Conservation (phyloP, 2,113 vertebrate genomes). For the Halcyon malimbica region DNA sequence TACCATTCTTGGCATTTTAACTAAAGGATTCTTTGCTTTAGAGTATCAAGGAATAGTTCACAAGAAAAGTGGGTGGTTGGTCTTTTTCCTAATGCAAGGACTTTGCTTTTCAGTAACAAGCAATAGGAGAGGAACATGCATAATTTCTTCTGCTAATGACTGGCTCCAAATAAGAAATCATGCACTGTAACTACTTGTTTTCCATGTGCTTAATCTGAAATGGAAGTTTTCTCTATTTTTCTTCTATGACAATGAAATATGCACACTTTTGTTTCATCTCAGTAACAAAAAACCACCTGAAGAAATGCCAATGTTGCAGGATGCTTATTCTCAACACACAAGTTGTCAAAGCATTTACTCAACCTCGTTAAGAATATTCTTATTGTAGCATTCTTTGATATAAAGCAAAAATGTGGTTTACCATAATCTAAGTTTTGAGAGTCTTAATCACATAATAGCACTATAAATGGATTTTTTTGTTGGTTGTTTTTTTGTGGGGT, state of each 20-base stretch:
- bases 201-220: neutral
- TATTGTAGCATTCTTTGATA: neutral
- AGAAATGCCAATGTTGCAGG: neutral
- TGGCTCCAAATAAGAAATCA: neutral
- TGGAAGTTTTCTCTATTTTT: neutral
- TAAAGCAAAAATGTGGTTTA: neutral
- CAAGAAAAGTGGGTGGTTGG: neutral
- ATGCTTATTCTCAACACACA: neutral
- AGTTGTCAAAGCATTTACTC: neutral
- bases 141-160: neutral
- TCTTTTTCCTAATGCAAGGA: neutral
- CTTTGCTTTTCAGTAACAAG: neutral
- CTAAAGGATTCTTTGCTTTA: neutral
- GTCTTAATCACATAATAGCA: neutral
- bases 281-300: neutral
- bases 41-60: neutral
- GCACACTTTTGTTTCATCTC: neutral
- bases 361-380: neutral
- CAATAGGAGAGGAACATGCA: neutral
- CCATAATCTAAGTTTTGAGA: neutral
- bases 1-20: neutral
- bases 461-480: too few species aligned
- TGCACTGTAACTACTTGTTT: neutral
- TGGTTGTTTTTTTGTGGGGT: too few species aligned
- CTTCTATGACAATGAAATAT: neutral